Percentiles rank a stretch among this genome's conserved stretches.
Conservation (phyloP, 2,113 vertebrate species). For the Syngnathoides biaculeatus region DNA sequence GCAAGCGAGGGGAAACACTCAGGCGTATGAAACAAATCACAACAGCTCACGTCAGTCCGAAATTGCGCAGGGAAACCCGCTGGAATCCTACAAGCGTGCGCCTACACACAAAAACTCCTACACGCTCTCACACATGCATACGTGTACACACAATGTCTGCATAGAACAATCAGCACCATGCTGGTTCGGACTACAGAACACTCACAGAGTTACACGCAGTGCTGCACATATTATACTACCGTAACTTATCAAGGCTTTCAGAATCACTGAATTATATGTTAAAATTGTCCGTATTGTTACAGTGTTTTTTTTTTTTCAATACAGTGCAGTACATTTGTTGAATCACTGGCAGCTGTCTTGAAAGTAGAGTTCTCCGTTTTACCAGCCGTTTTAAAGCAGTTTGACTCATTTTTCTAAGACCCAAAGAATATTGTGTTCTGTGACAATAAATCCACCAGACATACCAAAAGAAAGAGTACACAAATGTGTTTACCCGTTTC, state of each 20-base stretch:
- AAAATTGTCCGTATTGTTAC: too few species aligned
- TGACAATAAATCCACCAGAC: too few species aligned
- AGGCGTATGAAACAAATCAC: slow-evolving; percentile 46
- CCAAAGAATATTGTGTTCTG: too few species aligned
- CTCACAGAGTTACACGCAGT: slow-evolving; percentile 11
- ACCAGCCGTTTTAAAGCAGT: too few species aligned
- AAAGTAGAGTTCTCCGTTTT: too few species aligned
- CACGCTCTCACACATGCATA: slow-evolving; percentile 17
- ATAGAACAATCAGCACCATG: slow-evolving; percentile 49
- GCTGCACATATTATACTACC: slow-evolving; percentile 16
- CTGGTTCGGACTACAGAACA: slow-evolving; percentile 33
- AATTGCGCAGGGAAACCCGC: slow-evolving; percentile 51
- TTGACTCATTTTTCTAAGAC: too few species aligned
- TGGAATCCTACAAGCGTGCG: slow-evolving; percentile 49
- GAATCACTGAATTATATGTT: too few species aligned
- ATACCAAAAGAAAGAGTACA: too few species aligned
- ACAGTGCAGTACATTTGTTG: too few species aligned
- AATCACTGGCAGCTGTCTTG: too few species aligned
- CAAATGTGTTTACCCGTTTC: too few species aligned
- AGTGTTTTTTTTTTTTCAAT: too few species aligned
- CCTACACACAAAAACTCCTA: slow-evolving; percentile 25
- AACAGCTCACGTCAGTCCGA: slow-evolving; percentile 49
- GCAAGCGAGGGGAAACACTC: slow-evolving; percentile 52
- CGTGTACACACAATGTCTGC: slow-evolving; percentile 6
- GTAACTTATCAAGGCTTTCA: slow-evolving; percentile 13